Conservation (phyloP, 2,113 vertebrate species). For the Orientallactaga bullata region DNA sequence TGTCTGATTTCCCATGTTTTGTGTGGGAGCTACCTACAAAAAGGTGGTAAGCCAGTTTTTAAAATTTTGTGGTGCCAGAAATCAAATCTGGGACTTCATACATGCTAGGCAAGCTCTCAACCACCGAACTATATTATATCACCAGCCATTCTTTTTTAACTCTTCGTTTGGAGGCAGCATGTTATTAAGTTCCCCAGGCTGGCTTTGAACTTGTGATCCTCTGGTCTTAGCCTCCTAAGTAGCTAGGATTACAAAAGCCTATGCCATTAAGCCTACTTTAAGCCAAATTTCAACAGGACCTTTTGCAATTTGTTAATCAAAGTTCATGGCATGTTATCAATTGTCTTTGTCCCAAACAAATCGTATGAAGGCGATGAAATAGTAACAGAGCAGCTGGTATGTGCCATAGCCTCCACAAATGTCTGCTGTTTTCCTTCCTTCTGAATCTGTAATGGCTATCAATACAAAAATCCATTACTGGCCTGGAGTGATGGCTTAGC, state of each 20-base stretch:
- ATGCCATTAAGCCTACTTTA: background rate
- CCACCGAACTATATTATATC: background rate
- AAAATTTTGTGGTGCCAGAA: no score
- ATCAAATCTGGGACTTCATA: no score
- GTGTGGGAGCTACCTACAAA: background rate
- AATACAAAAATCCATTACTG: background rate
- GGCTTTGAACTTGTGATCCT: background rate
- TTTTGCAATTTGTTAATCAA: background rate
- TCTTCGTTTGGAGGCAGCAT: background rate
- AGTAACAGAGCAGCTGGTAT: background rate
- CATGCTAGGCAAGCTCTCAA: background rate
- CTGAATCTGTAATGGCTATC: background rate
- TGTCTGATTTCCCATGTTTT: background rate
- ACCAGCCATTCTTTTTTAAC: no score
- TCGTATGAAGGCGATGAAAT: background rate
- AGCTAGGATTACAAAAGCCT: background rate
- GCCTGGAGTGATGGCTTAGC: no score
- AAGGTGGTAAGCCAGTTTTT: background rate
- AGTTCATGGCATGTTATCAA: background rate
- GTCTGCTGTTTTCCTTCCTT: background rate
- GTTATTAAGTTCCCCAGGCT: background rate
- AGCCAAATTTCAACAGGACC: background rate
- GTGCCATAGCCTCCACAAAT: background rate
- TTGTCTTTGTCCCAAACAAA: background rate
- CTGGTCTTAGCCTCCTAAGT: background rate